Evolutionary conservation across 1,140 invertebrate genomes (phyloP), one percentile per base, ranked within the genome.

Genomic region (Tetramorium alpestre): DNA sequence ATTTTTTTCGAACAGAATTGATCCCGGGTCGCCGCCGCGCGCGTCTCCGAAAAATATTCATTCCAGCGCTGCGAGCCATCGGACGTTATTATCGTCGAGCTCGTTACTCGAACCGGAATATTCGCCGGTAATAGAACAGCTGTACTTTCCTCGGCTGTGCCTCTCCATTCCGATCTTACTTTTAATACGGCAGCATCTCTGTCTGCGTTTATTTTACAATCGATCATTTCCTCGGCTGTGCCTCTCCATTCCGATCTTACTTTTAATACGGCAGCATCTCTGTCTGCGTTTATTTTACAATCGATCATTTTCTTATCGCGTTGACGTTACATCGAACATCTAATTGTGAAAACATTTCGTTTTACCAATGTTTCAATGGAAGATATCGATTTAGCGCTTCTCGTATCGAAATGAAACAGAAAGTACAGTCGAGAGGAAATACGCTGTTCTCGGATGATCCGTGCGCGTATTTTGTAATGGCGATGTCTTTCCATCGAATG

Each of bases 31-130:
- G 10, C 28, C 25, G 25, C 11, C 3, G 51, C 13, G 41, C 33
- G 41, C 38, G 80, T 84, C 69, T 75, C 69, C 80, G 28, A 84
- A 84, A 84, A 73, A 84, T 84, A 84, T 84, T 84, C 69, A 75
- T 84, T 62, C 25, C 41, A n/a, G 13, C 80, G 54, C 49, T n/a
- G 78, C 64, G 64, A 84, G n/a, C 69, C 41, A 60, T 75, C 54
- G 80, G 69, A 75, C 69, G 69, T 75, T 75, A 75, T 84, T 84
- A 84, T 84, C 80, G 38, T 60, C 41, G 41, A 49, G 11, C 67
- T 84, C 80, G 80, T 75, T 73, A 75, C 25, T 62, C 80, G 67
- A 73, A 25, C 38, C 49, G 25, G 38, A 82, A 73, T 60, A 60
- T 72, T 72, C 41, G 13, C 77, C 47, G 18, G 38, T 73, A 60